Base-by-base conservation (phyloP, 1,140 invertebrate genomes). In the Samia ricini region DNA sequence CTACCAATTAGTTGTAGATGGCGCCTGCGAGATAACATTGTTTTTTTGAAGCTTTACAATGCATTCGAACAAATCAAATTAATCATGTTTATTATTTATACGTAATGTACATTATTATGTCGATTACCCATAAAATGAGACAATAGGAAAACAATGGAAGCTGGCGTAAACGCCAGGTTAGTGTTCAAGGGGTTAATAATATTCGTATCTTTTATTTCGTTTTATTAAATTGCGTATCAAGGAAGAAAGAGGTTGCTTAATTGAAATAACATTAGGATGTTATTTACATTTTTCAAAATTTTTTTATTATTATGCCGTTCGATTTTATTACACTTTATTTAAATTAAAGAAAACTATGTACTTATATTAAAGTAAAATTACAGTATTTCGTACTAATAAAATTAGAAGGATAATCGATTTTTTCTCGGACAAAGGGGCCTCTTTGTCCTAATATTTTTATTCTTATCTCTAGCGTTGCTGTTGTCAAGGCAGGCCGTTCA, bases 1-100 rank as follows among this genome's bases (percentile, higher is more conserved):
- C 33, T 70, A 75, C 72, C 77, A 79, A 79, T 77, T 76, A 70
- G 66, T 36, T 54, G 54, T 29, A 56, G 59, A 70, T 66, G 61
- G 48, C 48, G 61, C 50, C 64, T 66, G 23, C 33, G 56, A 54
- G 62, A 64, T 64, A 63, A 65, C 56, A 69, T 66, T 69, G 61
- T 60, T 63, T 19, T 49, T 42, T 42, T 15, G 33, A 15, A 3
- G 33, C 33, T 42, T 5, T 6, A 5, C 22, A 55, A 55, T 55
- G 52, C 33, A 12, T 42, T 42, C 33, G 33, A 12, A 15, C 33
- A 42, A 42, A 42, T 42, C 33, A 42, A 42, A 42, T 42, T 15
- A 42, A 42, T 42, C 1, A 42, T 42, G 15, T 7, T 42, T 12
- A 42, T 15, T 42, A 42, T 42, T 42, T 42, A 42, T 42, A 15